Base-by-base conservation (phyloP, 2,113 vertebrate species). In the Hypocryptadius cinnamomeus region DNA sequence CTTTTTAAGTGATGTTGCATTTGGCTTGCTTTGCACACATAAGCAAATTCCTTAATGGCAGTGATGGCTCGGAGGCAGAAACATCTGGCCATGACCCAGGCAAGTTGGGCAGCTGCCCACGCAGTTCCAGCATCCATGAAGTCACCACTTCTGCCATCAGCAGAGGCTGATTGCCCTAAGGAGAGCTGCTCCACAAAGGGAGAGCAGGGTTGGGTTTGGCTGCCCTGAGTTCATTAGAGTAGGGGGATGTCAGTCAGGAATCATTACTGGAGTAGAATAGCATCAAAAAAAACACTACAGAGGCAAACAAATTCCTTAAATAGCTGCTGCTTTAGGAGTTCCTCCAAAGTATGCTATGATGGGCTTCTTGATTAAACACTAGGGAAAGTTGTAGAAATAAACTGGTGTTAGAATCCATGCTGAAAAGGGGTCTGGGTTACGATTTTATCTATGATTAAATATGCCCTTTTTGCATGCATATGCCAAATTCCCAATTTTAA, bases 31-130 rank as follows among this genome's bases (percentile, higher is more conserved):
- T 40, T 56, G 77, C 79, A 63, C 13, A 15, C 48, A 16, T 44
- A 71, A 54, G 80, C 73, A 77, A 73, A 88, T 93, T 88, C 71
- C 47, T 92, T 95, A 87, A 37, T 89, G 79, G 63, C 77, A 78
- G 33, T 48, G 69, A 59, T 39, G 72, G 74, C 71, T 80, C 54
- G 27, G 87, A 77, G 81, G 57, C 33, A 69, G 63, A 78, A 86
- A 50, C 68, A 81, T 66, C 79, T 91, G 88, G 57, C 84, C 1
- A 0, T 13, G 65, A 77, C 90, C 84, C 77, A 85, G 68, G 66
- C 40, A 33, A 39, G 65, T 13, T 77, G 87, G 45, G 87, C 50
- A 72, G 35, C 45, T 53, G 78, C 70, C 87, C 56, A 7, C 21
- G 2, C 15, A 15, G 60, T 68, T 69, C 33, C 18, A 81, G 57